Conservation (phyloP, 2,113 vertebrate species). For the Microtus ochrogaster region DNA sequence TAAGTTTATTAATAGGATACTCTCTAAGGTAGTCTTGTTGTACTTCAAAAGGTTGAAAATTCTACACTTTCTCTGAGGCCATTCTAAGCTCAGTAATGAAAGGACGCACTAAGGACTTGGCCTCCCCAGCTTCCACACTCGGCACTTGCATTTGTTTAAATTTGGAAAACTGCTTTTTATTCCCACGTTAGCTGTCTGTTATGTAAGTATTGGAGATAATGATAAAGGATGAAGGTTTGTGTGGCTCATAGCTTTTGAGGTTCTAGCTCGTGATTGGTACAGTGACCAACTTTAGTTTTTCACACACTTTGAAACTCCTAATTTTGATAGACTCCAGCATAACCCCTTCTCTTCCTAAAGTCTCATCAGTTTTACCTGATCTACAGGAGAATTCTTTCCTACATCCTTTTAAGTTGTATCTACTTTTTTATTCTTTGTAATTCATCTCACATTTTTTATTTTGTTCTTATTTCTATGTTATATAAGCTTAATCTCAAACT, state of each 20-base stretch:
- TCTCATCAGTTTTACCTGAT: background rate
- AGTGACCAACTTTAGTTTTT: background rate
- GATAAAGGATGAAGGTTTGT: background rate
- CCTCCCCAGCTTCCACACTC: background rate
- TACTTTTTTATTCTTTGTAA: background rate
- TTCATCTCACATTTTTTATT: background rate
- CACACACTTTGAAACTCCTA: too few relatives aligned
- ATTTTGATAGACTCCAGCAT: background rate
- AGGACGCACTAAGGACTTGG: background rate
- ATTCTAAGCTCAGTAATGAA: background rate
- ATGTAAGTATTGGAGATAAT: background rate
- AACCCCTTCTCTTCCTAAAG: too few relatives aligned
- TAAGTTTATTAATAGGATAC: background rate
- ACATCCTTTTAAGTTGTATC: background rate
- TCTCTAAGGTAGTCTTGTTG: background rate
- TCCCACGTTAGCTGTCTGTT: background rate
- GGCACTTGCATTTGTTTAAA: background rate
- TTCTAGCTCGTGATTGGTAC: background rate
- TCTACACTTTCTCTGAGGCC: background rate
- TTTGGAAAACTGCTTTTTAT: background rate
- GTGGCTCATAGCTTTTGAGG: background rate
- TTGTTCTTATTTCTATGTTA: background rate
- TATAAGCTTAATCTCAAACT: background rate
- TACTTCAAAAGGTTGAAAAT: constrained; percentile 28
- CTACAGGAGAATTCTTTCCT: background rate